phyloP scores from a whole-genome alignment of 2,113 vertebrate species.

The Platysternon megacephalum region DNA sequence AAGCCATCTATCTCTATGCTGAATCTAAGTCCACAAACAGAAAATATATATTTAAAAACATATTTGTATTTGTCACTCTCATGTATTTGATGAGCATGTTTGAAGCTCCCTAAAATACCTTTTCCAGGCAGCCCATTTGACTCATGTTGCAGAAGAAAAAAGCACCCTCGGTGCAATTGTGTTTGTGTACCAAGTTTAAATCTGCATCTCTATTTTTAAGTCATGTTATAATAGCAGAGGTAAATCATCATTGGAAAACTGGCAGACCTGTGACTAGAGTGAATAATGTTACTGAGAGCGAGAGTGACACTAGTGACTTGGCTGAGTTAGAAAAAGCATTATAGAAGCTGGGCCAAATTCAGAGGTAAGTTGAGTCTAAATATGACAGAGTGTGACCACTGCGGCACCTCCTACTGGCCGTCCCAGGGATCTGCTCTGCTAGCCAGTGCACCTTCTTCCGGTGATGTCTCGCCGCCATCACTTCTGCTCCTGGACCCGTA shows the following conservation, averaged over 20 bases:
- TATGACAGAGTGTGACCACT: no score
- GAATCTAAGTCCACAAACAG: background rate
- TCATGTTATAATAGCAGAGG: background rate
- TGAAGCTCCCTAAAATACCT: background rate
- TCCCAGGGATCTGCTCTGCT: no score
- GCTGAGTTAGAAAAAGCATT: no score
- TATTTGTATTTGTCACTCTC: background rate
- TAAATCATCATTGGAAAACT: background rate
- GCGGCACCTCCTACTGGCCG: no score
- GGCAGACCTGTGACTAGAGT: background rate
- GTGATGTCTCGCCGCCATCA: no score
- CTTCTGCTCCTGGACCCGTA: no score
- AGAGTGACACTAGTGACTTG: no score
- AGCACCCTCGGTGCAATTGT: background rate
- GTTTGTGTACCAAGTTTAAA: background rate
- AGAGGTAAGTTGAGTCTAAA: no score
- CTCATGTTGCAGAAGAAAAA: background rate
- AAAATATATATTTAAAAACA: background rate
- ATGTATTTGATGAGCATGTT: background rate
- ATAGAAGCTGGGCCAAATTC: no score
- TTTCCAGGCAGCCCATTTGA: background rate
- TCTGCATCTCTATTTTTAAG: background rate
- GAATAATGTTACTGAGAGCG: no score
- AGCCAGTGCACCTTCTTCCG: no score
- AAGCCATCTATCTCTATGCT: no score